phyloP scores from a whole-genome alignment of 2,888 invertebrate genomes.

The Oligia strigilis region DNA sequence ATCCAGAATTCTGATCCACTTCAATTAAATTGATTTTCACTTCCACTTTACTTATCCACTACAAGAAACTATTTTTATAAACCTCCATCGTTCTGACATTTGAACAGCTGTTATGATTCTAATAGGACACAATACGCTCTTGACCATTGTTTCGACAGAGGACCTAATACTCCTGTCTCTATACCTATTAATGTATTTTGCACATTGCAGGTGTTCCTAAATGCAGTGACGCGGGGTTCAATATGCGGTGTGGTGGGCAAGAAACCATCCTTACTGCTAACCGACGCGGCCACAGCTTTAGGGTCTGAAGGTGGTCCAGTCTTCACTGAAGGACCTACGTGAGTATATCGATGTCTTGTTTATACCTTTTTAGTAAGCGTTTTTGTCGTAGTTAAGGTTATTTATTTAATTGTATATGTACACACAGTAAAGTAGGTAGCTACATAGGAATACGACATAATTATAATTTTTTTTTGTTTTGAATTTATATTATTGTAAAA shows the following conservation, averaged over 20 bases:
- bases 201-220: slow-evolving; percentile 86
- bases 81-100: not conserved
- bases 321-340: slow-evolving; percentile 86
- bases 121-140: not conserved
- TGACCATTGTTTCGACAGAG: not conserved
- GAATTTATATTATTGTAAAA: no score
- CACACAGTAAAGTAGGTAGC: no score
- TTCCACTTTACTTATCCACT: not conserved
- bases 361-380: no score
- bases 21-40: not conserved
- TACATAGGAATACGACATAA: no score
- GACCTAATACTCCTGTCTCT: not conserved
- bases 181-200: not conserved
- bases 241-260: slow-evolving; percentile 90
- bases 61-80: not conserved
- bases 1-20: not conserved
- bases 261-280: slow-evolving; percentile 88
- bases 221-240: slow-evolving; percentile 90
- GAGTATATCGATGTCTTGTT: slow-evolving; percentile 55
- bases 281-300: slow-evolving; percentile 90
- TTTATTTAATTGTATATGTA: no score
- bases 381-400: no score
- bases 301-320: slow-evolving; percentile 92
- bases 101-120: not conserved
- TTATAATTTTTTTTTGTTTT: no score